Evolutionary conservation across 2,113 vertebrate species (phyloP).

Genomic region (Onychorhynchus coronatus): DNA sequence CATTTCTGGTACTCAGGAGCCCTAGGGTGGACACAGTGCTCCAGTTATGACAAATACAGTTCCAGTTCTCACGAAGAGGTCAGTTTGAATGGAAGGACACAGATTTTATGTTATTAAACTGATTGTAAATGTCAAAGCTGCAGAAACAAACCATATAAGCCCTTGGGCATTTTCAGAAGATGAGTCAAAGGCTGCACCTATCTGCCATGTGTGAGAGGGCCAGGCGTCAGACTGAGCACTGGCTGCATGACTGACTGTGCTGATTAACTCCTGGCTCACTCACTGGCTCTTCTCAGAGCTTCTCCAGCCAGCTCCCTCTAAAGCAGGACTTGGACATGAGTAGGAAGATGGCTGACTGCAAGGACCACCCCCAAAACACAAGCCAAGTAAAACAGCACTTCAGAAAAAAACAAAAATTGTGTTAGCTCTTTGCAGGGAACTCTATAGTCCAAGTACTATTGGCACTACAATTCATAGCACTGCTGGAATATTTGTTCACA

Average conservation of each 20-base stretch:
- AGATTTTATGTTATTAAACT: not conserved
- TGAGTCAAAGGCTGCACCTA: not conserved
- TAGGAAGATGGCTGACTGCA: not conserved
- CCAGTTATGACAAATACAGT: not conserved
- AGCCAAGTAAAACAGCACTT: not conserved
- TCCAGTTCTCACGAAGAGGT: not conserved
- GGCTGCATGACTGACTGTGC: accelerated
- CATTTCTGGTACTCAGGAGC: not conserved
- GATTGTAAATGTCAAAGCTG: not conserved
- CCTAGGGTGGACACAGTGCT: not conserved
- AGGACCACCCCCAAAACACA: not conserved
- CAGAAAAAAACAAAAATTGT: not conserved
- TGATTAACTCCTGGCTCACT: not conserved
- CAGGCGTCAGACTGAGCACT: not conserved
- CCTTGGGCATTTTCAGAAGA: not conserved
- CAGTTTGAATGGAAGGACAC: not conserved
- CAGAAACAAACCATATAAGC: not conserved
- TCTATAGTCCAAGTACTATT: not conserved
- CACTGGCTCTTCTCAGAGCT: not conserved
- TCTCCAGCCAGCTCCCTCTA: not conserved
- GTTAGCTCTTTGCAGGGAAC: not conserved
- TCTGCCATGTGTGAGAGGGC: not conserved
- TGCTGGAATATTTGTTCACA: not conserved
- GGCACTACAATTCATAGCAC: not conserved
- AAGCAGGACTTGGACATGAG: not conserved